Percentiles rank a stretch among this genome's conserved stretches.
These are phyloP conservation scores for Idaea aversata DNA, from an alignment of 2,888 invertebrate species.

Conservation along the genomic window DNA sequence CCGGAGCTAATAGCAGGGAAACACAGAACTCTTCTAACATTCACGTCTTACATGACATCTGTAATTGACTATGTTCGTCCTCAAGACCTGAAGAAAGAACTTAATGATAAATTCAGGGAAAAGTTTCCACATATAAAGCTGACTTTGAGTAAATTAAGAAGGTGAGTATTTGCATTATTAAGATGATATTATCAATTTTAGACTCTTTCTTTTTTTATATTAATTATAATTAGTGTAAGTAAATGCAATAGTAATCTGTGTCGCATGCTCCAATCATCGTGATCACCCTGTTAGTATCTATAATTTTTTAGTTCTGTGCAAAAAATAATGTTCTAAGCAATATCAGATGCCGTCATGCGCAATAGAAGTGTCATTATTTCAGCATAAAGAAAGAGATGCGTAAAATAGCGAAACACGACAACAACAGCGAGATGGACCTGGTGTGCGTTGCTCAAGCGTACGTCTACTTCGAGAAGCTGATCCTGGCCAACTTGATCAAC, in stretches of 20 bases:
- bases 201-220: background rate
- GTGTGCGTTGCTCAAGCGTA: conserved; percentile 97
- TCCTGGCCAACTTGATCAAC: conserved; percentile 93
- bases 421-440: conserved; percentile 89
- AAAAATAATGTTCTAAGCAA: background rate
- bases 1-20: conserved; percentile 94
- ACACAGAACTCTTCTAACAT: conserved; percentile 91
- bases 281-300: background rate
- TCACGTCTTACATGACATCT: conserved; percentile 95
- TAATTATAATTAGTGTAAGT: too few species aligned
- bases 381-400: conserved; percentile 98
- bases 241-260: too few species aligned
- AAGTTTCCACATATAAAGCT: conserved; percentile 97
- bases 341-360: background rate
- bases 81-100: conserved; percentile 96
- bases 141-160: conserved; percentile 96
- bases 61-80: conserved; percentile 98
- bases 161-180: conserved; percentile 74
- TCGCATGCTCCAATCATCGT: too few species aligned
- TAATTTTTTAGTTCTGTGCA: background rate
- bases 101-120: conserved; percentile 97
- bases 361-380: conserved; percentile 33
- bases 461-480: conserved; percentile 98
- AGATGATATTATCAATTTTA: background rate
- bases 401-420: conserved; percentile 92